A percentile compares a stretch with the other conserved stretches of the same genome.
These are phyloP conservation scores for Cichlasoma orientale DNA, from an alignment of 2,797 vertebrate genomes.

Conservation along the genomic window DNA sequence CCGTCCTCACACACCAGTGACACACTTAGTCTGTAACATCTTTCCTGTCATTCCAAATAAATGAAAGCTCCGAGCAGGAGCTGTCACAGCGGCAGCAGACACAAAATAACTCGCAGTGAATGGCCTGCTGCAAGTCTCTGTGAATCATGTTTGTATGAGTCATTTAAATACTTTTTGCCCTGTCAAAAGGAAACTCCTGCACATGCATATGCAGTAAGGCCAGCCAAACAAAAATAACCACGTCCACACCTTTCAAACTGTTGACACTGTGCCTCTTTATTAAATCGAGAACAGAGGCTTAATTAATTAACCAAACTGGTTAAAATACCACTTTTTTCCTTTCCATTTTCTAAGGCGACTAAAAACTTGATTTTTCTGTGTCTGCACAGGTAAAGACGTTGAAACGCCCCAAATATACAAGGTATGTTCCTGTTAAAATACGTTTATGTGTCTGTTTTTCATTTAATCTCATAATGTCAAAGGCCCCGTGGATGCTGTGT, in stretches of 20 bases:
- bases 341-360: too few relatives aligned
- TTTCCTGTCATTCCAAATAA: background rate
- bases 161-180: background rate
- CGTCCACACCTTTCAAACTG: background rate
- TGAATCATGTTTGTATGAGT: too few relatives aligned
- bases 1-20: background rate
- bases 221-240: rapidly evolving
- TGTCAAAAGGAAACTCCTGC: background rate
- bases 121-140: too few relatives aligned
- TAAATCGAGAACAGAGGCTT: background rate
- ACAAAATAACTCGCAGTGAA: background rate
- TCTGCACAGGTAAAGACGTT: constrained; percentile 29
- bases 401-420: constrained; percentile 43
- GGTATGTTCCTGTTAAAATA: constrained; percentile 34
- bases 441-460: background rate
- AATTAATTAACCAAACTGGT: too few relatives aligned
- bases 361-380: background rate
- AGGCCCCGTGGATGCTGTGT: background rate
- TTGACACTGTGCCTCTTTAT: background rate
- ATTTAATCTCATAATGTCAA: background rate
- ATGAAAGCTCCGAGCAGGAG: background rate
- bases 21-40: background rate
- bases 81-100: background rate
- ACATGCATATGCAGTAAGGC: background rate
- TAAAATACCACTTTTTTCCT: too few relatives aligned